Conservation (phyloP, 2,113 vertebrate species). For the Chaetura pelagica region DNA sequence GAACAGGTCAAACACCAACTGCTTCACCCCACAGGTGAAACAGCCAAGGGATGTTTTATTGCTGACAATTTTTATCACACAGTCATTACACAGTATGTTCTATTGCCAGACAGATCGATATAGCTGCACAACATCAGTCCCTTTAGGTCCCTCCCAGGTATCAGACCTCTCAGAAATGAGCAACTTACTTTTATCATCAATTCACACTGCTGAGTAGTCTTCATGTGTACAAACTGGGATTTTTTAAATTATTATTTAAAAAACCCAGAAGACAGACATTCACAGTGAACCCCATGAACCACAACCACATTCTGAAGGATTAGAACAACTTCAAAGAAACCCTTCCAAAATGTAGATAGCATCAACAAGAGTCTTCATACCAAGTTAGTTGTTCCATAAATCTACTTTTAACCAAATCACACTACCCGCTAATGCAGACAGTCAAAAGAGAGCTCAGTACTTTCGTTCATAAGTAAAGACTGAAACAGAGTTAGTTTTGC, state of each 20-base stretch:
- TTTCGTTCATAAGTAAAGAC: background rate
- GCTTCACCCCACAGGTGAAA: background rate
- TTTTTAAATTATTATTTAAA: background rate
- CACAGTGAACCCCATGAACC: background rate
- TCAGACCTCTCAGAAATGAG: background rate
- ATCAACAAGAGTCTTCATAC: background rate
- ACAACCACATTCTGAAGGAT: background rate
- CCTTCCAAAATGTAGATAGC: background rate
- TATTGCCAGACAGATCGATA: background rate
- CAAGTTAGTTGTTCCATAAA: background rate
- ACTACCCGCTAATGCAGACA: background rate
- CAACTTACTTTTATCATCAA: background rate
- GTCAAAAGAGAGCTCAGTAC: background rate
- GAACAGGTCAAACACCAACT: background rate
- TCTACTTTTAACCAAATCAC: background rate
- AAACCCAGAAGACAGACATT: background rate
- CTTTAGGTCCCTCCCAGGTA: background rate
- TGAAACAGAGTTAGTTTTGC: background rate
- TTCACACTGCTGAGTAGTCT: background rate
- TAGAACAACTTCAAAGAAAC: background rate
- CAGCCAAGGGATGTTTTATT: background rate
- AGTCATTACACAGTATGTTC: background rate
- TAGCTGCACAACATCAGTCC: background rate
- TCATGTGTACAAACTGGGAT: background rate
- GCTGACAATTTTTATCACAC: background rate